Percentiles rank a stretch among this genome's conserved stretches.
Evolutionary conservation across 2,113 vertebrate genomes (phyloP).

Genomic region (Benitochromis conjunctus): DNA sequence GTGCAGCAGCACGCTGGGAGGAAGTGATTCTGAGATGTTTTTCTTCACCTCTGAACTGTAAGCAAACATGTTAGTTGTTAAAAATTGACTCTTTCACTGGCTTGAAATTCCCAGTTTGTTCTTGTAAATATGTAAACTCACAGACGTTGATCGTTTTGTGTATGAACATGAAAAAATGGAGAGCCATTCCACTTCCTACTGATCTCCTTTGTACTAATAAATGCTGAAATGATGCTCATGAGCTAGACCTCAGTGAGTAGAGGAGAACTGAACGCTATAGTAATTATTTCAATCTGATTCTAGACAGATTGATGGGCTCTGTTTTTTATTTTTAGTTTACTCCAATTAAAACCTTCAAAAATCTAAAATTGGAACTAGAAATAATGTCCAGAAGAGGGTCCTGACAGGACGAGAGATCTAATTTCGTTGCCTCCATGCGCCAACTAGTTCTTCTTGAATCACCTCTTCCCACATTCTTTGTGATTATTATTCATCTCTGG

Average conservation of each 20-base stretch:
- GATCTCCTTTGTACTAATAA: background rate
- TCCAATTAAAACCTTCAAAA: background rate
- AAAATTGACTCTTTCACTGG: background rate
- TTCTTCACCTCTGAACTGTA: background rate
- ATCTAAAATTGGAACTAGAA: background rate
- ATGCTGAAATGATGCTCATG: background rate
- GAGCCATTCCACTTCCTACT: background rate
- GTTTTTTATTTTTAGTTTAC: background rate
- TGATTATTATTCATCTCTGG: background rate
- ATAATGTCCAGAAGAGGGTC: background rate
- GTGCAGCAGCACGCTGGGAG: background rate
- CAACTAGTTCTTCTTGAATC: too few species aligned
- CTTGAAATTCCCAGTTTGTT: background rate
- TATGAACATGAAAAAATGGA: background rate
- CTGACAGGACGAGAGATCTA: fast-evolving
- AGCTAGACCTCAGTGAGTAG: background rate
- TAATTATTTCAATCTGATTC: background rate
- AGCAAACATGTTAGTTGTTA: background rate
- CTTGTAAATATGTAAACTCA: background rate
- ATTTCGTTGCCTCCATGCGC: background rate
- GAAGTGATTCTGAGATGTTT: background rate
- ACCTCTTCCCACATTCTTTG: too few species aligned
- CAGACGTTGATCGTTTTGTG: background rate
- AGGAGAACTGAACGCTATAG: fast-evolving
- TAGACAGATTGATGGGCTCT: background rate